Percentiles rank a stretch among this genome's conserved stretches.
phyloP scores from a whole-genome alignment of 1,140 invertebrate genomes.

The Oreohelix idahoensis region DNA sequence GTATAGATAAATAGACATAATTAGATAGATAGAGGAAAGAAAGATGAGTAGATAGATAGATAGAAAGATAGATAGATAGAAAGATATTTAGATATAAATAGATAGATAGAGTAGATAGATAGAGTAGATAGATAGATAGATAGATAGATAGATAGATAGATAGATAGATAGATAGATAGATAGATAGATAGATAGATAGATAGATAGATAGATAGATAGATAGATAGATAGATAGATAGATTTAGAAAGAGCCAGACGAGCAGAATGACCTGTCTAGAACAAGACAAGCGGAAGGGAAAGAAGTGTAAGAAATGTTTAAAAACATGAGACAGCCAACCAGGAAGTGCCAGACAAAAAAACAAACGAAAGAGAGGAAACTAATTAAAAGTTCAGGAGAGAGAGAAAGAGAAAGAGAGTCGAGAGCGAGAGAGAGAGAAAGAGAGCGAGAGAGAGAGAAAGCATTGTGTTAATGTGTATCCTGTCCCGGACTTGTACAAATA shows the following conservation, averaged over 20 bases:
- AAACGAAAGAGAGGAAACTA: neutral
- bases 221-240: neutral
- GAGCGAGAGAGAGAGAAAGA: too few relatives aligned
- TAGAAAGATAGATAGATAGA: neutral
- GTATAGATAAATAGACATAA: neutral
- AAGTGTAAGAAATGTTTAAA: too few relatives aligned
- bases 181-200: neutral
- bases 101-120: slow-evolving; percentile 9
- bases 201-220: neutral
- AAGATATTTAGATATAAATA: neutral
- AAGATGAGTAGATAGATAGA: neutral
- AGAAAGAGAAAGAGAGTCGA: neutral
- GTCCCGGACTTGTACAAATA: too few relatives aligned
- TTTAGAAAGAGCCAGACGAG: neutral
- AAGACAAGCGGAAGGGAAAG: too few relatives aligned
- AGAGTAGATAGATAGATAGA: neutral
- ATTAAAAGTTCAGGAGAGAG: neutral
- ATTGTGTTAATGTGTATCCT: too few relatives aligned
- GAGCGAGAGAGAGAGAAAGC: too few relatives aligned
- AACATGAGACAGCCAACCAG: neutral
- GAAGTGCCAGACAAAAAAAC: neutral
- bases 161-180: slow-evolving; percentile 10
- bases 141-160: slow-evolving; percentile 19
- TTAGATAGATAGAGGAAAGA: neutral
- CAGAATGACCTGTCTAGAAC: too few relatives aligned